These are phyloP conservation scores for Pomacea canaliculata DNA, from an alignment of 2,888 invertebrate species.

Conservation along the genomic window DNA sequence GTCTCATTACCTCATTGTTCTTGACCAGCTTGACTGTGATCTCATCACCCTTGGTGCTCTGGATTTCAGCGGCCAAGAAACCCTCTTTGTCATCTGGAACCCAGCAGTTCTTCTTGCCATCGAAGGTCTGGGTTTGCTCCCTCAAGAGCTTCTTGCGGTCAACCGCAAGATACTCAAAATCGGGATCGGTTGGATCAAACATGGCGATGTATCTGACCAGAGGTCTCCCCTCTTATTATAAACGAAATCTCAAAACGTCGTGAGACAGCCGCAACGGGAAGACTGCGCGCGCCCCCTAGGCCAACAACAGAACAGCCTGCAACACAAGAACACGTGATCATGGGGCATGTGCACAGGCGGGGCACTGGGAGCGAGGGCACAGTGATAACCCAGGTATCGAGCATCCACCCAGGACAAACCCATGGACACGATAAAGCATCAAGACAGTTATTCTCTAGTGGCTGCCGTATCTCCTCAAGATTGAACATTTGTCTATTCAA, in stretches of 20 bases:
- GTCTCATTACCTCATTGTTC: constrained; percentile 47
- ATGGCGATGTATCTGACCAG: constrained; percentile 16
- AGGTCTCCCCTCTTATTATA: constrained; percentile 20
- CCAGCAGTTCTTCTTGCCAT: constrained; percentile 96
- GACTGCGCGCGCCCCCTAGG: constrained; percentile 17
- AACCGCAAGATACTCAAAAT: constrained; percentile 65
- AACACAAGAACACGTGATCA: not conserved
- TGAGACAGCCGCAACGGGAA: constrained; percentile 30
- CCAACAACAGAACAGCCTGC: constrained; percentile 40
- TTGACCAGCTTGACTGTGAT: constrained; percentile 92
- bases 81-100: constrained; percentile 98
- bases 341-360: too few species aligned
- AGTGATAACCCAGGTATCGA: too few species aligned
- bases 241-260: constrained; percentile 31
- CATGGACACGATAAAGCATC: too few species aligned
- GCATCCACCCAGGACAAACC: too few species aligned
- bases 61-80: constrained; percentile 96
- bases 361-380: too few species aligned
- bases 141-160: constrained; percentile 66
- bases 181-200: constrained; percentile 57
- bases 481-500: too few species aligned
- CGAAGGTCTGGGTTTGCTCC: constrained; percentile 62
- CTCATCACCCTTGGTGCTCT: constrained; percentile 97
- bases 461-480: too few species aligned
- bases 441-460: too few species aligned